Conservation (phyloP, 2,113 vertebrate species). For the Larimichthys crocea region DNA sequence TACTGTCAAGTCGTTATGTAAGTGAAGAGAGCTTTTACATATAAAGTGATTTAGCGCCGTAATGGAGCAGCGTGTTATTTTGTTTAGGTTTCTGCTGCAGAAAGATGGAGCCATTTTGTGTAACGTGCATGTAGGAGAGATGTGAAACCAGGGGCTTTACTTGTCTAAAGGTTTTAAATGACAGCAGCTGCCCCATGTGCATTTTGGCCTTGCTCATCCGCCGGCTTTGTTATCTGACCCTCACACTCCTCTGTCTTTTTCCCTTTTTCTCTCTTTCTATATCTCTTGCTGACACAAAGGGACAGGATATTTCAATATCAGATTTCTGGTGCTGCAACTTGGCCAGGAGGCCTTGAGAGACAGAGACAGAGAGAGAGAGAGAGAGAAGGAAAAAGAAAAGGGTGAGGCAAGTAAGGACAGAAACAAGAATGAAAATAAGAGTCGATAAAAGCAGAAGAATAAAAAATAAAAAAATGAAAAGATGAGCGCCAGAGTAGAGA, state of each 20-base stretch:
- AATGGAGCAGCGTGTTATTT: slow-evolving; percentile 53
- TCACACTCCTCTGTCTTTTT: slow-evolving; percentile 23
- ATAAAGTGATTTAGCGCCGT: slow-evolving; percentile 57
- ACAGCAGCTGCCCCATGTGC: slow-evolving; percentile 37
- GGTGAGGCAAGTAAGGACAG: not conserved
- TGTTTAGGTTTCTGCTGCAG: slow-evolving; percentile 56
- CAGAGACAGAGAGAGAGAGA: too few species aligned
- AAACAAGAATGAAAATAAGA: slow-evolving; percentile 10
- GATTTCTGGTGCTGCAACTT: slow-evolving; percentile 42
- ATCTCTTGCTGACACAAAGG: slow-evolving; percentile 33
- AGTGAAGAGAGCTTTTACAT: slow-evolving; percentile 70
- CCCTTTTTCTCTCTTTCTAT: slow-evolving; percentile 45
- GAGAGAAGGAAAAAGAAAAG: not conserved
- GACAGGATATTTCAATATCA: slow-evolving; percentile 61
- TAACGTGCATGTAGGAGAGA: not conserved
- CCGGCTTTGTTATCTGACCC: slow-evolving; percentile 58
- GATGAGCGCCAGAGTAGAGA: slow-evolving; percentile 31
- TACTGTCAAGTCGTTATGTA: slow-evolving; percentile 73
- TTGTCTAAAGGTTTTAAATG: slow-evolving; percentile 50
- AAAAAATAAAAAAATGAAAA: slow-evolving; percentile 21
- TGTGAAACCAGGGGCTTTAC: slow-evolving; percentile 4
- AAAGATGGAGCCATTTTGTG: slow-evolving; percentile 48
- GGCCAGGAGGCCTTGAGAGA: slow-evolving; percentile 37
- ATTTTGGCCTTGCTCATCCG: slow-evolving; percentile 38
- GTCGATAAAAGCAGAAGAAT: slow-evolving; percentile 19